Conservation (phyloP, 1,140 invertebrate genomes). For the Bombus fervidus region DNA sequence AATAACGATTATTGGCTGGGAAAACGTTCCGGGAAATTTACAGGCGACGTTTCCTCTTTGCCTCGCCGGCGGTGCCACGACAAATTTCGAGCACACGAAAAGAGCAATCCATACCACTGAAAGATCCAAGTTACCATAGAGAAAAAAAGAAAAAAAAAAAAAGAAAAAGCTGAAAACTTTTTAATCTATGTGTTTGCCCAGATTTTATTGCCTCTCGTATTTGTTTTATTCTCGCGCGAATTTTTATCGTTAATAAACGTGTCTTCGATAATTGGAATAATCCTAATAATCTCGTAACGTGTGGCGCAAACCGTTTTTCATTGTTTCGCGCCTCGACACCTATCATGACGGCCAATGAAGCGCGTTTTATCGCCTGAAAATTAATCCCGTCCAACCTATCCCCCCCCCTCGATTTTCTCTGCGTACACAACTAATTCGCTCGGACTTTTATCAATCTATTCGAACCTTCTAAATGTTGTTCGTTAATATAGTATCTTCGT, state of each 20-base stretch:
- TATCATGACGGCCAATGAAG: conserved; percentile 4
- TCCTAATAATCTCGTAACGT: conserved; percentile 40
- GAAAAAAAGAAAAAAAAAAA: background rate
- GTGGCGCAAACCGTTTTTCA: background rate
- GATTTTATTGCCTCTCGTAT: background rate
- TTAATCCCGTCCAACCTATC: background rate
- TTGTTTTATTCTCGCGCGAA: background rate
- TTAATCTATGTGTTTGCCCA: background rate
- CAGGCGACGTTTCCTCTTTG: background rate
- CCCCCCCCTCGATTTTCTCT: background rate
- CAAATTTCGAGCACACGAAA: background rate
- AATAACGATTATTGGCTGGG: conserved; percentile 25
- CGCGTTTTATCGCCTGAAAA: conserved; percentile 2
- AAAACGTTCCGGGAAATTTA: conserved; percentile 5
- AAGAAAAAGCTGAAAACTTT: background rate
- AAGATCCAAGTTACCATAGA: background rate
- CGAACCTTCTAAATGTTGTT: no score
- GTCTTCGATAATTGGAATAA: conserved; percentile 11
- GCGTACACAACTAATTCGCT: background rate
- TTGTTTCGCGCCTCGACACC: background rate
- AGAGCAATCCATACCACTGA: background rate
- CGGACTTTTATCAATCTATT: background rate
- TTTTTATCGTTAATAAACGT: background rate
- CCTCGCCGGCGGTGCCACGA: background rate
- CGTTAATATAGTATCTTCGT: no score